phyloP scores from a whole-genome alignment of 2,113 vertebrate species.

The Dipodomys ordii region DNA sequence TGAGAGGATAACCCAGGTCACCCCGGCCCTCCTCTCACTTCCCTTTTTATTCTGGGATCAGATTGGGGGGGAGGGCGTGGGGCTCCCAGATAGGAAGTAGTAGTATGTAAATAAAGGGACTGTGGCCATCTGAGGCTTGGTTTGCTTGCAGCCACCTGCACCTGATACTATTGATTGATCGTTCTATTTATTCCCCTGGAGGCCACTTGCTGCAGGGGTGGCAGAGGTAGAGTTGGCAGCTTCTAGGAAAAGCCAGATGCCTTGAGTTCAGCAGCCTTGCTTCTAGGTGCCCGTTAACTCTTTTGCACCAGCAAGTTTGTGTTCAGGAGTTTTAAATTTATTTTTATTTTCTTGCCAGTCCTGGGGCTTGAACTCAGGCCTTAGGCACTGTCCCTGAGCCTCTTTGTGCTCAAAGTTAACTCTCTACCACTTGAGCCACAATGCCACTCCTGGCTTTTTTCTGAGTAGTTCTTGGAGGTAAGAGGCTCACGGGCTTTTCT shows the following conservation, averaged over 20 bases:
- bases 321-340: no score
- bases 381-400: no score
- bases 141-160: neutral
- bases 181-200: neutral
- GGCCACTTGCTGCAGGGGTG: no score
- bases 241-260: neutral
- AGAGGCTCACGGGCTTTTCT: no score
- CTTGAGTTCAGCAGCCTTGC: neutral
- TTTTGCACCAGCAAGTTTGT: neutral
- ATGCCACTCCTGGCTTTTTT: no score
- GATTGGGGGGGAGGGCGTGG: neutral
- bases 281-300: neutral
- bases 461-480: no score
- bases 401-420: no score
- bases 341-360: no score
- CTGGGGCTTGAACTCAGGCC: no score
- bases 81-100: constrained; percentile 28
- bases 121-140: neutral
- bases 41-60: neutral
- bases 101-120: neutral
- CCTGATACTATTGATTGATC: neutral
- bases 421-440: no score
- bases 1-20: fast-evolving
- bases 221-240: neutral
- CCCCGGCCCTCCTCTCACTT: neutral